These are phyloP conservation scores for Eolophus roseicapilla DNA, from an alignment of 2,113 vertebrate genomes.

Conservation along the genomic window DNA sequence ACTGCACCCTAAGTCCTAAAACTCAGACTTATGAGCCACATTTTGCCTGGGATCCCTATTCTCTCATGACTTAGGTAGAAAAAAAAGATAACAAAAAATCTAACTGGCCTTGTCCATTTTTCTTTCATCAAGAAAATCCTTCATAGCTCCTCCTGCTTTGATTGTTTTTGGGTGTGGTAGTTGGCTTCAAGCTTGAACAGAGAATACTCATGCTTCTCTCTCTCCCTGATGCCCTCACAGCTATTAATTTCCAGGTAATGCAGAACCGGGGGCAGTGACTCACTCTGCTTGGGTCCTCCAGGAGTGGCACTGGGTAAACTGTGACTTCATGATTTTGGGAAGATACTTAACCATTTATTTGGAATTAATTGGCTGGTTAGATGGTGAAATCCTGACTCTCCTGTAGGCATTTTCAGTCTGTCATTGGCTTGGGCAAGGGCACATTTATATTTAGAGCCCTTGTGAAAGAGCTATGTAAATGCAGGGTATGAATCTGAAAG, in stretches of 20 bases:
- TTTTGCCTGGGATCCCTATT: not conserved
- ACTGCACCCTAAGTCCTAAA: not conserved
- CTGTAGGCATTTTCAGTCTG: not conserved
- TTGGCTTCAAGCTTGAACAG: not conserved
- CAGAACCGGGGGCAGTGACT: not conserved
- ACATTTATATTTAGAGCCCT: not conserved
- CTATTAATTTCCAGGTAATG: not conserved
- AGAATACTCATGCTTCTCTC: not conserved
- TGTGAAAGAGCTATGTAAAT: not conserved
- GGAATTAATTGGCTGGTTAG: not conserved
- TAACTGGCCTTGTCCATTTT: not conserved
- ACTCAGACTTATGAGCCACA: not conserved
- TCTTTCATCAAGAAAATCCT: not conserved
- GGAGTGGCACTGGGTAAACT: not conserved
- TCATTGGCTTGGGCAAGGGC: not conserved
- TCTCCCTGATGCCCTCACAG: not conserved
- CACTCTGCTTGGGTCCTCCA: not conserved
- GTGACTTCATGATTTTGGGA: not conserved
- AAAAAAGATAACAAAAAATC: not conserved
- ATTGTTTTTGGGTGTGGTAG: not conserved
- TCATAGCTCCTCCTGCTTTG: not conserved
- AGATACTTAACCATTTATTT: not conserved
- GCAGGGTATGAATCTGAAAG: not conserved
- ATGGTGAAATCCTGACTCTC: not conserved
- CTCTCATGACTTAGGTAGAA: not conserved